A percentile compares a stretch with the other conserved stretches of the same genome.
phyloP scores from a whole-genome alignment of 1,140 invertebrate genomes.

The Atta cephalotes region DNA sequence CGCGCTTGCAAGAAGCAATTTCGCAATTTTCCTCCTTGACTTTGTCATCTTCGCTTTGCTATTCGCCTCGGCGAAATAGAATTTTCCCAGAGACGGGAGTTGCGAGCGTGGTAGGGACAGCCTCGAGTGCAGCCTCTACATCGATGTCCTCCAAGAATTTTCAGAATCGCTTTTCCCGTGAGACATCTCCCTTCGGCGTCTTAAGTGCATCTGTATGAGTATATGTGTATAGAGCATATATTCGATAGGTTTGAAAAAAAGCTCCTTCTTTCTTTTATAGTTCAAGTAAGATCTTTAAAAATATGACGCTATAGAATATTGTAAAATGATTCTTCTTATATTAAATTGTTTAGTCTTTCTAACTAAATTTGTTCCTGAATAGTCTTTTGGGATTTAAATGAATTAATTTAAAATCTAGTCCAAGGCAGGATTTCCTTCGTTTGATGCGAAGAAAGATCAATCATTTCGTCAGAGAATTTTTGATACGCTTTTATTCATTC shows the following conservation, averaged over 20 bases:
- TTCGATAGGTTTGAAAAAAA: conserved; percentile 20
- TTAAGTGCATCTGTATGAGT: conserved; percentile 16
- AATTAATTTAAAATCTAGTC: background rate
- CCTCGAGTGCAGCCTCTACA: conserved; percentile 67
- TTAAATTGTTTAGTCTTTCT: background rate
- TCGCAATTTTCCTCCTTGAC: conserved; percentile 85
- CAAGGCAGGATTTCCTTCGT: background rate
- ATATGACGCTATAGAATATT: background rate
- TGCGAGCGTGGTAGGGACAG: conserved; percentile 10
- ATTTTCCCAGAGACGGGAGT: conserved; percentile 78
- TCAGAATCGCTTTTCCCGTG: conserved; percentile 74
- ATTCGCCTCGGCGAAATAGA: conserved; percentile 84
- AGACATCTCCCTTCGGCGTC: conserved; percentile 65
- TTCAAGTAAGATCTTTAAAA: background rate
- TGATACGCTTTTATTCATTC: background rate
- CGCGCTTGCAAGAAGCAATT: conserved; percentile 81
- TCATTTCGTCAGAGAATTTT: background rate
- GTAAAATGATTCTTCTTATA: background rate
- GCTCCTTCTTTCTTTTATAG: background rate
- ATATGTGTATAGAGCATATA: background rate
- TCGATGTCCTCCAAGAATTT: conserved; percentile 76
- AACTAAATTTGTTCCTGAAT: background rate
- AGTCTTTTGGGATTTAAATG: background rate
- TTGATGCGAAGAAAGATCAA: background rate
- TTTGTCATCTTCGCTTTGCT: conserved; percentile 86